phyloP scores from a whole-genome alignment of 2,888 invertebrate genomes.

The Ectropis crepuscularia region DNA sequence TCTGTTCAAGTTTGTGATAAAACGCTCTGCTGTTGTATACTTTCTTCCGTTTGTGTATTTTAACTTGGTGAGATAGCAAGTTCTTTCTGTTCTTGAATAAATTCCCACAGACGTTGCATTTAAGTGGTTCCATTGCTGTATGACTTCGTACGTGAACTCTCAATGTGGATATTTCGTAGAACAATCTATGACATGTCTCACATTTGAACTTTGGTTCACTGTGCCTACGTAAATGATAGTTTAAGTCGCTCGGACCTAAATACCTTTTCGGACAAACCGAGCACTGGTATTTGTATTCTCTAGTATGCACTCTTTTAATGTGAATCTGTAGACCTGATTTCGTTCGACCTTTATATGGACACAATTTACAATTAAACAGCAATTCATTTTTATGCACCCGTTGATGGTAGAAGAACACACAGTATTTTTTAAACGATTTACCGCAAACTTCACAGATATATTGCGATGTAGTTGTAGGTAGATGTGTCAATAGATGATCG shows the following conservation, averaged over 20 bases:
- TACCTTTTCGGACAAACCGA: not conserved
- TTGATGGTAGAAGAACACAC: not conserved
- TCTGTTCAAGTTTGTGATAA: not conserved
- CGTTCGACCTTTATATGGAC: constrained; percentile 5
- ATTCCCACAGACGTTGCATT: constrained; percentile 3
- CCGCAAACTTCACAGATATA: constrained; percentile 5
- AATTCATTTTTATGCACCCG: not conserved
- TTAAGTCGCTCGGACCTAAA: not conserved
- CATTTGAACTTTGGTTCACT: not conserved
- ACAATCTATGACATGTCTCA: not conserved
- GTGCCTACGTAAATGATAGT: constrained; percentile 9
- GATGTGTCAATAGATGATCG: constrained; percentile 1
- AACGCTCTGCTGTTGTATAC: not conserved
- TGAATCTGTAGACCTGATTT: not conserved
- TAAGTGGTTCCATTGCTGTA: not conserved
- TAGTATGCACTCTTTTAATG: constrained; percentile 4
- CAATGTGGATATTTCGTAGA: not conserved
- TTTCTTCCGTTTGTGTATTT: constrained; percentile 8
- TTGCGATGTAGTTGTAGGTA: not conserved
- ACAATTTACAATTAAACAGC: constrained; percentile 14
- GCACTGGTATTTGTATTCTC: constrained; percentile 7
- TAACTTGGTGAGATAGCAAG: not conserved
- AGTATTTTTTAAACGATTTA: constrained; percentile 6
- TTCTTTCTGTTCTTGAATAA: constrained; percentile 2
- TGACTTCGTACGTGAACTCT: not conserved